Evolutionary conservation across 1,140 invertebrate species (phyloP).

Genomic region (Hypothenemus hampei): DNA sequence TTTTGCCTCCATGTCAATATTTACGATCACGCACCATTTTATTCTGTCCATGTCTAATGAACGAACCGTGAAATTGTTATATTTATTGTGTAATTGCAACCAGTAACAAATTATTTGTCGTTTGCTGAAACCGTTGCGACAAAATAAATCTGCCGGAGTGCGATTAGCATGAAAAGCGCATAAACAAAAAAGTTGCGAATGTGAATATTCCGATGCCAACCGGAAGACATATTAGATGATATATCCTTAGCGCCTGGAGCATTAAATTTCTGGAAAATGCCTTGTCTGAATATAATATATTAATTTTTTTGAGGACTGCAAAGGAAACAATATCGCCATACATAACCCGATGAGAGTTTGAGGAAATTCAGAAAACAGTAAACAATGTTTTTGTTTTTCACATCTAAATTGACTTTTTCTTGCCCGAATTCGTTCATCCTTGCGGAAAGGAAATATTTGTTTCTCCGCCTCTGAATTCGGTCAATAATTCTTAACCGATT

Average conservation of each 20-base stretch:
- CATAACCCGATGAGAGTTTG: neutral
- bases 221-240: conserved; percentile 41
- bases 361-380: neutral
- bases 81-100: too few relatives aligned
- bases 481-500: conserved; percentile 10
- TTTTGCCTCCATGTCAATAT: too few relatives aligned
- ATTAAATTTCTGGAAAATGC: conserved; percentile 23
- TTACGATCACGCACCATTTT: too few relatives aligned
- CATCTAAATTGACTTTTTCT: neutral
- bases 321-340: conserved; percentile 17
- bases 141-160: conserved; percentile 30
- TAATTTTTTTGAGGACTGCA: conserved; percentile 18
- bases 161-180: conserved; percentile 38
- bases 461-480: conserved; percentile 2
- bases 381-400: conserved; percentile 4
- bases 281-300: conserved; percentile 25
- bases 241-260: conserved; percentile 31
- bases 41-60: too few relatives aligned
- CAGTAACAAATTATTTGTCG: conserved; percentile 31
- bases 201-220: conserved; percentile 40
- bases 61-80: too few relatives aligned
- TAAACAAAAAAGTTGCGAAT: conserved; percentile 41
- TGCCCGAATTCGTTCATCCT: neutral
- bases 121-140: conserved; percentile 32
- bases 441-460: too few relatives aligned